Evolutionary conservation across 2,888 invertebrate genomes (phyloP), one percentile per base, ranked within the genome.

Genomic region (Drosophila longiperda): DNA sequence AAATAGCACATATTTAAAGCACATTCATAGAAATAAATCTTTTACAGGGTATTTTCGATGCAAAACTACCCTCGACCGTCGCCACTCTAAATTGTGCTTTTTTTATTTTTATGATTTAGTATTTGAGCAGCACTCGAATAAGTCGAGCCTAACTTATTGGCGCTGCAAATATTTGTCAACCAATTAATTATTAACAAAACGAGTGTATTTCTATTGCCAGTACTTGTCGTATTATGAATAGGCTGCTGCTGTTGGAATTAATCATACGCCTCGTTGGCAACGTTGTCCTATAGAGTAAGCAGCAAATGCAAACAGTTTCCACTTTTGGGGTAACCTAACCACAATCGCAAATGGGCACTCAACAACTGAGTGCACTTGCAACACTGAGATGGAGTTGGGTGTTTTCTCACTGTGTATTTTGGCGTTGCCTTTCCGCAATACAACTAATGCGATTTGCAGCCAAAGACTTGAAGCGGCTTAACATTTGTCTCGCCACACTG

Each of bases 111-210:
- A 26, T 52, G 23, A 23, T 62, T 65, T 49, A 26, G 15, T 84
- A 73, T 84, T 89, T 85, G 84, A 50, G 20, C 26, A 82, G 65
- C 85, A 64, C 90, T 85, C 62, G 40, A 60, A 64, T 60, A 81
- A 69, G 53, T 55, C 53, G 68, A 38, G 60, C 48, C 66, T 53
- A 80, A 80, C 71, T 69, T 73, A 36, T 80, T 73, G 81, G 42
- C 63, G 60, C 68, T 60, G 70, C 85, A 86, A 90, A 90, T 87
- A 90, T 87, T 87, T 90, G 81, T 68, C 69, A 71, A 65, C 72
- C 87, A 90, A 88, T 87, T 87, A 87, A 90, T 81, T 79, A 77
- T 73, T 83, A 74, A 75, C 78, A 67, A 70, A 69, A 70, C 68
- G 66, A 59, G 23, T 45, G 48, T 69, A 62, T 71, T 79, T 73